Conservation (phyloP, 2,797 vertebrate genomes). For the Tarsius wallacei region DNA sequence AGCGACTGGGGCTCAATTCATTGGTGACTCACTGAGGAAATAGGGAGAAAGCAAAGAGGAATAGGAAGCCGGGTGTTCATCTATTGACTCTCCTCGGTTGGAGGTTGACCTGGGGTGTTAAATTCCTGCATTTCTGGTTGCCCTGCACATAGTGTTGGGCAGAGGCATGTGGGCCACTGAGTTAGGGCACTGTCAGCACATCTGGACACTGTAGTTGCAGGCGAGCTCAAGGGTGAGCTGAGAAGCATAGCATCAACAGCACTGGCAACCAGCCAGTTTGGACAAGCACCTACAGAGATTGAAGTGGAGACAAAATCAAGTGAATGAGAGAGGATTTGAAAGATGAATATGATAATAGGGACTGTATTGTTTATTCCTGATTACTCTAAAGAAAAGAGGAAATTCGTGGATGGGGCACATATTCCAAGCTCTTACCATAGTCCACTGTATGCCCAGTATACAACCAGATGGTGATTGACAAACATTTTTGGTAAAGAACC, state of each 20-base stretch:
- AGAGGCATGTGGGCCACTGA: accelerated
- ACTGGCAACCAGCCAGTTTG: accelerated
- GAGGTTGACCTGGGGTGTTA: accelerated
- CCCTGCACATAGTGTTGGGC: neutral
- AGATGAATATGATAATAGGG: accelerated
- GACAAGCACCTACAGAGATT: accelerated
- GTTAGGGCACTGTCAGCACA: neutral
- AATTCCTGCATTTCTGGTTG: accelerated
- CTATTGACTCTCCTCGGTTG: no score
- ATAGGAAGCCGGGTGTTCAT: accelerated
- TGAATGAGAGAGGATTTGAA: accelerated
- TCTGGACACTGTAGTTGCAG: accelerated
- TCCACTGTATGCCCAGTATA: accelerated
- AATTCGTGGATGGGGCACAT: accelerated
- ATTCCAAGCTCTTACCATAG: neutral
- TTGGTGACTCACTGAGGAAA: accelerated
- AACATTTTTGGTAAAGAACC: neutral
- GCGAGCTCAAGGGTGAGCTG: accelerated
- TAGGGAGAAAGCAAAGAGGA: neutral
- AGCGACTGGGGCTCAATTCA: accelerated
- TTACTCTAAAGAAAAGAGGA: neutral
- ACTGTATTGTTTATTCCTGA: accelerated
- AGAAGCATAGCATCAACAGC: accelerated
- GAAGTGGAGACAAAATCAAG: neutral
- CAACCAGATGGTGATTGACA: neutral